Evolutionary conservation across 2,888 invertebrate genomes (phyloP), one percentile per base, ranked within the genome.

Genomic region (Eumerus sabulonum): DNA sequence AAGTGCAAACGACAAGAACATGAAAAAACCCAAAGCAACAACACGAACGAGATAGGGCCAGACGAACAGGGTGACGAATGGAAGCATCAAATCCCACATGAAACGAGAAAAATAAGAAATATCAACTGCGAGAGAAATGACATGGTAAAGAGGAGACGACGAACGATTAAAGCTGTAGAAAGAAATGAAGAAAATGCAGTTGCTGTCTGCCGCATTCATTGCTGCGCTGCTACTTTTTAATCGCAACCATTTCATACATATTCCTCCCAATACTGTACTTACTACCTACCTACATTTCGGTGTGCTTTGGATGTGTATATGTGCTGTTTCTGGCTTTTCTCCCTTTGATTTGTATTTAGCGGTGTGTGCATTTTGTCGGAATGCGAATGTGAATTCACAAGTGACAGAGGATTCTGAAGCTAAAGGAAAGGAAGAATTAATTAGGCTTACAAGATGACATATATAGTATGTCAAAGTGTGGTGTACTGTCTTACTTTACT

Each of bases 101-200:
- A 60, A 38, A 14, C 12, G 14, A 16, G 19, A 19, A 12, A 66
- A 35, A 11, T 2, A 16, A 48, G 7, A 27, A 27, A 7, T 2
- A 27, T 4, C 2, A 27, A 7, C 2, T 27, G 27, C 2, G 7
- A 27, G 27, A 27, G 27, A 27, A 27, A 27, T 27, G 27, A 7
- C 27, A 27, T 27, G 27, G 27, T 7, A 27, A 27, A 27, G 27
- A 66, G 0, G 36, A 38, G 9, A 66, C 16, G 27, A 27, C 7
- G 27, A 27, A 27, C 27, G 27, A 27, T 27, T n/a, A 7, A 38
- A 42, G 38, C 27, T 53, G 17, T 48, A 45, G 56, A 44, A 57
- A 19, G 38, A 76, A 50, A 48, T 47, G 59, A 56, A 71, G 66
- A 72, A n/a, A n/a, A 76, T 77, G 76, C 76, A 77, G 62, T 77